Evolutionary conservation across 2,888 invertebrate genomes (phyloP).

Genomic region (Andrena flavipes): DNA sequence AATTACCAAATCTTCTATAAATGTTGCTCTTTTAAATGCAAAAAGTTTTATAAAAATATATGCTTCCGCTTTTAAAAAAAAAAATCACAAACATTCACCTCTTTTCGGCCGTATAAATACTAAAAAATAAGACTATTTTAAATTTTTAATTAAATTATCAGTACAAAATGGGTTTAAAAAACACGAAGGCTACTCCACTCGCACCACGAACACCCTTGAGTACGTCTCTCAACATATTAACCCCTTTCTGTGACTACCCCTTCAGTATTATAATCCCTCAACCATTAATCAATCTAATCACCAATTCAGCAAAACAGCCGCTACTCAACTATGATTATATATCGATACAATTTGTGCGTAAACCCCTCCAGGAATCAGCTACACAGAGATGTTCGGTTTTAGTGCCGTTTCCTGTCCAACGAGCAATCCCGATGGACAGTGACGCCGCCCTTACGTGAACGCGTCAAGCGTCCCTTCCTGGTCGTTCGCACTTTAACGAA

Average conservation of each 20-base stretch:
- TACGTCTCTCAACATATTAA: neutral
- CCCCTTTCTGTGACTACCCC: neutral
- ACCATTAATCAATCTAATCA: neutral
- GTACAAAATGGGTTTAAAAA: too few species aligned
- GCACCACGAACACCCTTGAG: neutral
- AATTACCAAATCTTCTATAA: too few species aligned
- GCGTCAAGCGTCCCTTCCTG: slow-evolving; percentile 39
- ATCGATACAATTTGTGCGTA: neutral
- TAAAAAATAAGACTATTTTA: too few species aligned
- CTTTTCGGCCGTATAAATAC: too few species aligned
- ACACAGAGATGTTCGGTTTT: neutral
- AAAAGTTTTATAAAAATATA: too few species aligned
- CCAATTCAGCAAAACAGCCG: neutral
- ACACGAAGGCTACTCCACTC: too few species aligned
- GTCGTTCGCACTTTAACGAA: slow-evolving; percentile 70
- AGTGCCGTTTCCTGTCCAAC: slow-evolving; percentile 12
- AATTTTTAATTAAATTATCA: too few species aligned
- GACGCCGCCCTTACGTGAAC: slow-evolving; percentile 23
- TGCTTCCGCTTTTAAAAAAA: too few species aligned
- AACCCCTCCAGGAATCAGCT: too few species aligned
- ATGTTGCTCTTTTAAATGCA: too few species aligned
- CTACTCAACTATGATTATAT: neutral
- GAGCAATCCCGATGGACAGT: slow-evolving; percentile 4
- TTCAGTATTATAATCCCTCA: too few species aligned
- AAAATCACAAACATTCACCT: too few species aligned